These are phyloP conservation scores for Dendrolimus kikuchii DNA, from an alignment of 1,140 invertebrate species.

Conservation along the genomic window DNA sequence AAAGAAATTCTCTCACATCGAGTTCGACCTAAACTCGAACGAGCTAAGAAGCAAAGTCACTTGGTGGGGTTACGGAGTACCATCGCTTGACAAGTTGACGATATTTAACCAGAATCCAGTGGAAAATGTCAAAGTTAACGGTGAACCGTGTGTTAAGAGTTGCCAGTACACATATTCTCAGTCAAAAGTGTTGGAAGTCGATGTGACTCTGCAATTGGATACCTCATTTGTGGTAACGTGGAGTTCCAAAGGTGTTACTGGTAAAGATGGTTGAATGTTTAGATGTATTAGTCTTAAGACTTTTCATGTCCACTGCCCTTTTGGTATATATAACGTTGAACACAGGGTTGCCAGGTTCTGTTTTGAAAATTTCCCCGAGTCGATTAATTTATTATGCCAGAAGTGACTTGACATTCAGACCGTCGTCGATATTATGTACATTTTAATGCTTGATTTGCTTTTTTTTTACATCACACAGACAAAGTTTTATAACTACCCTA, in stretches of 20 bases:
- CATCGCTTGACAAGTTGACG: slow-evolving; percentile 48
- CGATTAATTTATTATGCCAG: too few relatives aligned
- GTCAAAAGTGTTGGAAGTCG: slow-evolving; percentile 38
- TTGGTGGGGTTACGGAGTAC: slow-evolving; percentile 71
- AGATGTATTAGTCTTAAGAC: too few relatives aligned
- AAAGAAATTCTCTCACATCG: slow-evolving; percentile 74
- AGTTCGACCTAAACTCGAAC: slow-evolving; percentile 69
- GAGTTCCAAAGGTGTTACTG: slow-evolving; percentile 18
- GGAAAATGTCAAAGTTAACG: slow-evolving; percentile 42
- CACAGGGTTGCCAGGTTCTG: too few relatives aligned
- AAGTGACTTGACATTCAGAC: too few relatives aligned
- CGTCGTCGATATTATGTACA: too few relatives aligned
- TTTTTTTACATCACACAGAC: too few relatives aligned
- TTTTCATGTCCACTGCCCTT: too few relatives aligned
- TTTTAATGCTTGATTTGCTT: too few relatives aligned
- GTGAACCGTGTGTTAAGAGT: slow-evolving; percentile 24
- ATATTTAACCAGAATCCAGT: slow-evolving; percentile 40
- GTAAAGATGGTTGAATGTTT: too few relatives aligned
- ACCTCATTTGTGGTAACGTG: slow-evolving; percentile 51
- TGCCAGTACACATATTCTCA: slow-evolving; percentile 39
- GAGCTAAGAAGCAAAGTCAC: slow-evolving; percentile 59
- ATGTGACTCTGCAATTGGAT: slow-evolving; percentile 47
- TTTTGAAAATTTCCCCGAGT: too few relatives aligned
- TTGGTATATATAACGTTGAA: too few relatives aligned
- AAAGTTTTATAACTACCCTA: too few relatives aligned